Evolutionary conservation across 2,797 vertebrate species (phyloP).

Genomic region (Chiloscyllium punctatum): DNA sequence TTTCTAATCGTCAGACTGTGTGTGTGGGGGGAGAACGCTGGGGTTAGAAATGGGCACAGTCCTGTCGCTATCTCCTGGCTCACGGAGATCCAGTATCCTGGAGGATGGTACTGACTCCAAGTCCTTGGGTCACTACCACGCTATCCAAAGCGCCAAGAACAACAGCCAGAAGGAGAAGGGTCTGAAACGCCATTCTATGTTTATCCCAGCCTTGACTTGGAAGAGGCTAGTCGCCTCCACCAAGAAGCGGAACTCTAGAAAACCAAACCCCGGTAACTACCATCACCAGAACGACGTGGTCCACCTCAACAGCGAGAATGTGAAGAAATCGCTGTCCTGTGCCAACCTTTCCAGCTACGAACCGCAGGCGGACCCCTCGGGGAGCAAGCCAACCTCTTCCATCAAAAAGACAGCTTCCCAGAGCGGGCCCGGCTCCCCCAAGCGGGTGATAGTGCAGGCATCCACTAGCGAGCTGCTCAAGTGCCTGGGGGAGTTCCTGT

Average conservation of each 20-base stretch:
- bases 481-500: slow-evolving; percentile 71
- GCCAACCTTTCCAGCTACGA: slow-evolving; percentile 71
- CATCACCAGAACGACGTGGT: slow-evolving; percentile 65
- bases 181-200: slow-evolving; percentile 65
- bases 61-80: slow-evolving; percentile 65
- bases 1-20: background rate
- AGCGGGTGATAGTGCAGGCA: slow-evolving; percentile 68
- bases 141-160: slow-evolving; percentile 59
- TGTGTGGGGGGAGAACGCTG: background rate
- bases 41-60: slow-evolving; percentile 63
- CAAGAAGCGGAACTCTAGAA: slow-evolving; percentile 64
- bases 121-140: slow-evolving; percentile 62
- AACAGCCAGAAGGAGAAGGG: slow-evolving; percentile 61
- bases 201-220: slow-evolving; percentile 70
- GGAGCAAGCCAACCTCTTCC: slow-evolving; percentile 58
- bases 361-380: slow-evolving; percentile 50
- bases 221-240: slow-evolving; percentile 72
- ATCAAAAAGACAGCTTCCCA: slow-evolving; percentile 53
- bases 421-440: slow-evolving; percentile 50
- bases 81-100: slow-evolving; percentile 63
- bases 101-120: slow-evolving; percentile 57
- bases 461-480: slow-evolving; percentile 74
- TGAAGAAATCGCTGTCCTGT: slow-evolving; percentile 70
- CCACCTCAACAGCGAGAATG: slow-evolving; percentile 66
- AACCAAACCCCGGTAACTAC: slow-evolving; percentile 55